Base-by-base conservation (phyloP, 2,113 vertebrate genomes). In the Shinisaurus crocodilurus region DNA sequence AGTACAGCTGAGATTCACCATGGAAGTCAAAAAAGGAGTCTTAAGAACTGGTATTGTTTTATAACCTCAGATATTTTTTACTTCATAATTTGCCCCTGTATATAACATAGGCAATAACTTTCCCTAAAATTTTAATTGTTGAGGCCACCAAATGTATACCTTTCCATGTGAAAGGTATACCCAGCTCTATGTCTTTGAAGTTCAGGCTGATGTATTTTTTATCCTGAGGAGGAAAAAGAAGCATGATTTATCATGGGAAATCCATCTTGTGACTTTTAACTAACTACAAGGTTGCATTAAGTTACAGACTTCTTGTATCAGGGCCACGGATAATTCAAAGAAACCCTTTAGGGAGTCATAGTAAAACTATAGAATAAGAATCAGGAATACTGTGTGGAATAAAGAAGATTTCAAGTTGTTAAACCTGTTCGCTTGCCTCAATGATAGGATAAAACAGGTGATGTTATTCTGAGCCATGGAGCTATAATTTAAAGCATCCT, bases 401-500 rank as follows among this genome's bases (percentile, higher is more conserved):
- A 85, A 90, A 85, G 23, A 85, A 74, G 57, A 85, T 65, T n/a
- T 9, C 43, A 85, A 32, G 7, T 67, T 90, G 40, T 50, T 77
- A 77, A 65, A 65, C 77, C 13, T 54, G 63, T 85, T 54, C 57
- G 77, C 50, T 82, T 70, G n/a, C 67, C 65, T 82, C 45, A 37
- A 67, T 57, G 54, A 40, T 37, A 50, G 16, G 57, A 89, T 27
- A 60, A 4, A 85, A 85, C 65, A 85, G 81, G 12, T 34, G 40
- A 50, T 77, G 57, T 48, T 65, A 84, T 77, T 67, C 45, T 77
- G 45, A 82, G n/a, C 23, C 45, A 81, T 13, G 54, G 43, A 82
- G 45, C 60, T 67, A 85, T 77, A 90, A 77, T 89, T 89, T 76
- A 85, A 89, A 82, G 57, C 60, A 76, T 88, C 86, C 43, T 79